Evolutionary conservation across 2,113 vertebrate genomes (phyloP).

Genomic region (Heptranchias perlo): DNA sequence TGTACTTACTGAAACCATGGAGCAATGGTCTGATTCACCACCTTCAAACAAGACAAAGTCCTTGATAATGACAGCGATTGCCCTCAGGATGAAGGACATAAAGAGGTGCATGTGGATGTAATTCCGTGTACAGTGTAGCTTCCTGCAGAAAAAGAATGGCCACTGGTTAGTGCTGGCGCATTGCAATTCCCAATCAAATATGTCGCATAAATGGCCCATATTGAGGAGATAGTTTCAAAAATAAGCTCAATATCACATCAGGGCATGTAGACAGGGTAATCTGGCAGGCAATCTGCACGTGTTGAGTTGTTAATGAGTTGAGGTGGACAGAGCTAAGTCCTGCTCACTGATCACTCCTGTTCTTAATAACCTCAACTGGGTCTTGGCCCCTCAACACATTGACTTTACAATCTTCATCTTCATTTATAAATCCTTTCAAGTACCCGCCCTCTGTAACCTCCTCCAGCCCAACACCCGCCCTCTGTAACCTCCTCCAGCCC

Average conservation of each 20-base stretch:
- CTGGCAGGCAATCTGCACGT: not conserved
- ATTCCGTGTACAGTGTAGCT: constrained; percentile 88
- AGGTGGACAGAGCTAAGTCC: not conserved
- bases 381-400: not conserved
- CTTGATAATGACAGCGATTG: constrained; percentile 81
- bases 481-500: too few species aligned
- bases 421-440: too few species aligned
- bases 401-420: not conserved
- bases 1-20: constrained; percentile 69
- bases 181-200: not conserved
- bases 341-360: too few species aligned
- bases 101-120: constrained; percentile 94
- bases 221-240: not conserved
- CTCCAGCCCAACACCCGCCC: too few species aligned
- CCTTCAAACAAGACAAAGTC: constrained; percentile 80
- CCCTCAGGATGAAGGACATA: constrained; percentile 87
- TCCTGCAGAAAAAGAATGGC: constrained; percentile 60
- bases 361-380: not conserved
- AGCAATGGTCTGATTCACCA: constrained; percentile 71
- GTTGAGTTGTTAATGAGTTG: too few species aligned
- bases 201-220: not conserved
- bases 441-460: too few species aligned
- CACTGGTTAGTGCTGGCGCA: not conserved
- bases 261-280: not conserved
- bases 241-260: not conserved